Evolutionary conservation across 2,113 vertebrate genomes (phyloP).

Genomic region (Sapajus apella): DNA sequence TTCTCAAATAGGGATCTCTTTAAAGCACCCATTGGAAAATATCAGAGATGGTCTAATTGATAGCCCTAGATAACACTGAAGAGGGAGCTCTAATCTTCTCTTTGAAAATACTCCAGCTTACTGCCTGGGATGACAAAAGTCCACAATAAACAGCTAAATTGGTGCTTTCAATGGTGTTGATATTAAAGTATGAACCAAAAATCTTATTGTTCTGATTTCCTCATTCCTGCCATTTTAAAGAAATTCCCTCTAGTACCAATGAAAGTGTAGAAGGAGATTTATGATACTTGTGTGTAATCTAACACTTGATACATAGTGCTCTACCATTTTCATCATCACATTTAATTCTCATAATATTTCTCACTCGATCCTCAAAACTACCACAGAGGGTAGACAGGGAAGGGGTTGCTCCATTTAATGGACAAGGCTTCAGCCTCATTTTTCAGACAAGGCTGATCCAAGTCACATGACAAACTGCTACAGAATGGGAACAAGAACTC

Average conservation of each 20-base stretch:
- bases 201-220: slow-evolving; percentile 50
- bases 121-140: slow-evolving; percentile 44
- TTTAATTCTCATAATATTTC: slow-evolving; percentile 45
- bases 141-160: slow-evolving; percentile 1
- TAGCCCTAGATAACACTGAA: neutral
- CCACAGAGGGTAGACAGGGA: neutral
- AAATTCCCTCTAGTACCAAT: slow-evolving; percentile 34
- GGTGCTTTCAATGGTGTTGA: neutral
- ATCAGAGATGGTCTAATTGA: neutral
- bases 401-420: neutral
- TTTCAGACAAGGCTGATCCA: neutral
- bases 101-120: slow-evolving; percentile 21
- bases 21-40: slow-evolving; percentile 20
- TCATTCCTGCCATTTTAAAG: slow-evolving; percentile 46
- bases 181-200: slow-evolving; percentile 55
- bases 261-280: slow-evolving; percentile 41
- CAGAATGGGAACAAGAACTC: neutral
- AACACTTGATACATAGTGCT: neutral
- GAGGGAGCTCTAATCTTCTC: neutral
- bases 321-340: slow-evolving; percentile 7
- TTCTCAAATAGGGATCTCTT: slow-evolving; percentile 16
- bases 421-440: neutral
- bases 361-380: neutral
- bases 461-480: slow-evolving; percentile 2
- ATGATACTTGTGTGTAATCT: neutral